Evolutionary conservation across 2,113 vertebrate genomes (phyloP).

Genomic region (Thunnus thynnus): DNA sequence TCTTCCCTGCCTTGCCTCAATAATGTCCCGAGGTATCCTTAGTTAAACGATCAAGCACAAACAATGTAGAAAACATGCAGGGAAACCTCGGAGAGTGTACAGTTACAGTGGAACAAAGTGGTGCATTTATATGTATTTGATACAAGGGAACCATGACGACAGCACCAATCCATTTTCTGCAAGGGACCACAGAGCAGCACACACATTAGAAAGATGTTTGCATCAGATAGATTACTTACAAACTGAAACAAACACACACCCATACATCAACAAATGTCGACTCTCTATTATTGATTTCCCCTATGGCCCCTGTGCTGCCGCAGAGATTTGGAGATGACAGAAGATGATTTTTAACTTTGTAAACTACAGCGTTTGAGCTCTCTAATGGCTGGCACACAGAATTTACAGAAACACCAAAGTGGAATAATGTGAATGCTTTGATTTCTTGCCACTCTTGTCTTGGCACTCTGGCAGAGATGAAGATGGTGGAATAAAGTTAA

Average conservation of each 20-base stretch:
- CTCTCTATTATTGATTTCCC: constrained; percentile 45
- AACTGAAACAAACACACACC: constrained; percentile 59
- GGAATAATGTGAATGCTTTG: constrained; percentile 26
- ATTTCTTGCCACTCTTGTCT: not conserved
- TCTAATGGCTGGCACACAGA: not conserved
- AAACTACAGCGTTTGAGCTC: constrained; percentile 17
- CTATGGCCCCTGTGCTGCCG: constrained; percentile 8
- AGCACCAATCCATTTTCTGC: constrained; percentile 54
- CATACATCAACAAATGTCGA: constrained; percentile 26
- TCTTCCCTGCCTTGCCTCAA: constrained; percentile 31
- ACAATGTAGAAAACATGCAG: constrained; percentile 51
- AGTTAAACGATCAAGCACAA: constrained; percentile 52
- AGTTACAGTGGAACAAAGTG: constrained; percentile 56
- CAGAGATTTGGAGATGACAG: constrained; percentile 6
- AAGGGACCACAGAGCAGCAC: constrained; percentile 16
- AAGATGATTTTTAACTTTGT: constrained; percentile 34
- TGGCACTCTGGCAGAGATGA: constrained; percentile 4
- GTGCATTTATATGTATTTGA: constrained; percentile 35
- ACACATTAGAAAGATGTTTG: constrained; percentile 43
- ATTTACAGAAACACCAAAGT: constrained; percentile 10
- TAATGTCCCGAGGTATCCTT: constrained; percentile 49
- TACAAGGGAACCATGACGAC: constrained; percentile 35
- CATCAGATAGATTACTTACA: constrained; percentile 41
- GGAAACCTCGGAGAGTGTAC: constrained; percentile 29
- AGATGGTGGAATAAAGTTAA: constrained; percentile 23